A percentile compares a stretch with the other conserved stretches of the same genome.
phyloP scores from a whole-genome alignment of 2,888 invertebrate genomes.

The Amphipyra berbera region DNA sequence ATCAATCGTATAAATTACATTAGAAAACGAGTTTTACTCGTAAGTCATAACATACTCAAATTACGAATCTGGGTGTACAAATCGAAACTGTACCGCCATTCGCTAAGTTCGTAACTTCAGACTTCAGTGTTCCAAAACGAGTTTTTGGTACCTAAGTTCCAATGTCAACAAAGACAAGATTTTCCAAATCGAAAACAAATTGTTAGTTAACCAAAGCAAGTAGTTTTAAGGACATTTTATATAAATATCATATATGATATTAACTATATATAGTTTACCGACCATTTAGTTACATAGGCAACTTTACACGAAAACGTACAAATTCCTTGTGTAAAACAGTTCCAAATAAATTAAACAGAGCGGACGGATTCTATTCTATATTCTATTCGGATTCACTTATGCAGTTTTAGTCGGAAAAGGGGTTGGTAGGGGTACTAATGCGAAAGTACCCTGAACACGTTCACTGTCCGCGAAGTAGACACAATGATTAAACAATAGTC shows the following conservation, averaged over 20 bases:
- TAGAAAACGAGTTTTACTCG: constrained; percentile 41
- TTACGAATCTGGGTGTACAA: not conserved
- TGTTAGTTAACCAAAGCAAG: not conserved
- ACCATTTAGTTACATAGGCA: not conserved
- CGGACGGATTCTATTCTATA: constrained; percentile 59
- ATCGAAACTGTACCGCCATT: not conserved
- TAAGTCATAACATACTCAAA: not conserved
- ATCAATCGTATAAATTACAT: constrained; percentile 13
- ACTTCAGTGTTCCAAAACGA: not conserved
- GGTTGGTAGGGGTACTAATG: too few species aligned
- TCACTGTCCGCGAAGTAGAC: too few species aligned
- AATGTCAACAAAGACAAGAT: not conserved
- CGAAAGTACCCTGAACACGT: too few species aligned
- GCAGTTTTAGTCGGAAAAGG: too few species aligned
- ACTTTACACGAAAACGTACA: too few species aligned
- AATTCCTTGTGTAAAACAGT: constrained; percentile 2
- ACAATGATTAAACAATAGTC: too few species aligned
- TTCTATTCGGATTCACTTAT: constrained; percentile 31
- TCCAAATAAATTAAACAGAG: constrained; percentile 11
- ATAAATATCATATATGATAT: not conserved
- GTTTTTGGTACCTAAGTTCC: too few species aligned
- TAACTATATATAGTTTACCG: too few species aligned
- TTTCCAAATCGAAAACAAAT: not conserved
- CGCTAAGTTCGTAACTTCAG: constrained; percentile 1
- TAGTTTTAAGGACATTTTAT: not conserved